Evolutionary conservation across 2,113 vertebrate species (phyloP).

Genomic region (Potamarius usumacintae): DNA sequence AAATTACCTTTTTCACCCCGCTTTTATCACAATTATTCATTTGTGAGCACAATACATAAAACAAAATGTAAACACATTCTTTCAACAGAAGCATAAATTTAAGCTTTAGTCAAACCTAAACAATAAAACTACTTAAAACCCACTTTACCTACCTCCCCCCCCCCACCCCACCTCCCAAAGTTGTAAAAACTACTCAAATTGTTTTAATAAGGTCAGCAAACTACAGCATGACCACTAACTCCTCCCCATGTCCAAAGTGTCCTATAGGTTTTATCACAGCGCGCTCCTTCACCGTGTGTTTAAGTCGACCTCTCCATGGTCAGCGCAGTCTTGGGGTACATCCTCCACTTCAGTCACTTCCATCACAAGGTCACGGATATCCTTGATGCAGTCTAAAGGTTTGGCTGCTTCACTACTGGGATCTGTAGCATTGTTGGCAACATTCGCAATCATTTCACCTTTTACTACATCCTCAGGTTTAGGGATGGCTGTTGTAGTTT

Average conservation of each 20-base stretch:
- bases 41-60: neutral
- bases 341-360: conserved; percentile 70
- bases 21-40: neutral
- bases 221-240: neutral
- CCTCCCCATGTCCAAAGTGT: neutral
- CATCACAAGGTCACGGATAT: conserved; percentile 67
- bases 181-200: neutral
- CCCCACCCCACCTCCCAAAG: neutral
- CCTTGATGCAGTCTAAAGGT: conserved; percentile 62
- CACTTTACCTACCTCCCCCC: neutral
- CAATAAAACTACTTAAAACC: neutral
- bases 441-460: neutral
- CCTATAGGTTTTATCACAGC: too few relatives aligned
- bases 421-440: neutral
- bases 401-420: neutral
- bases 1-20: neutral
- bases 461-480: conserved; percentile 17
- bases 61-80: neutral
- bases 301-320: neutral
- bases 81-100: neutral
- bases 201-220: neutral
- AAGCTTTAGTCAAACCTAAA: neutral
- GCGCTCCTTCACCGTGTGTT: neutral
- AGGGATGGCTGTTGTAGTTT: neutral
- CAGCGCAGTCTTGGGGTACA: conserved; percentile 53